These are phyloP conservation scores for Drosophila nr. perissopoda DNA, from an alignment of 2,888 invertebrate genomes.

Conservation along the genomic window DNA sequence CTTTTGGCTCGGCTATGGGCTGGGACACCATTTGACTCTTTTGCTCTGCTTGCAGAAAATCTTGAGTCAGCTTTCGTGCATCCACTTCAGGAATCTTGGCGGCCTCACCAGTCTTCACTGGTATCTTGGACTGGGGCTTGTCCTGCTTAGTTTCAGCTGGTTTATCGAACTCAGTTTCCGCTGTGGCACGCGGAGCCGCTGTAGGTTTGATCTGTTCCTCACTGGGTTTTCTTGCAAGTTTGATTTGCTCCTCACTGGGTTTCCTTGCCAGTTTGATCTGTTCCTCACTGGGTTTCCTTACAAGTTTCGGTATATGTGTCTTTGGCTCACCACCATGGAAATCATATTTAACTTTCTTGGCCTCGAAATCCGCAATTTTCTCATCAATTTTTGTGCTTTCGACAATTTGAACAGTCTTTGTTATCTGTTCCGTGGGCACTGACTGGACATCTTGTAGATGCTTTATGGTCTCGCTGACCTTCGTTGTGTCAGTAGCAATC, in stretches of 20 bases:
- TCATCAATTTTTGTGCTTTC: constrained; percentile 73
- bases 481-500: constrained; percentile 52
- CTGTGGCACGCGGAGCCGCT: constrained; percentile 67
- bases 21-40: constrained; percentile 37
- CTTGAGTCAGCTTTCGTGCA: constrained; percentile 63
- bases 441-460: constrained; percentile 55
- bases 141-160: constrained; percentile 56
- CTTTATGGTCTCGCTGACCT: constrained; percentile 72
- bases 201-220: constrained; percentile 38
- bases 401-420: constrained; percentile 48
- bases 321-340: constrained; percentile 77
- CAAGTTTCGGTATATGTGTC: constrained; percentile 61
- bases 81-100: constrained; percentile 53
- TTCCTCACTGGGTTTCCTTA: constrained; percentile 49
- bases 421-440: constrained; percentile 36
- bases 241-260: neutral
- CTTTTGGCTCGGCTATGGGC: constrained; percentile 2
- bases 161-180: constrained; percentile 55
- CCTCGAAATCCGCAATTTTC: constrained; percentile 75
- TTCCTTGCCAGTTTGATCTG: constrained; percentile 27
- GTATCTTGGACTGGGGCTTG: constrained; percentile 65
- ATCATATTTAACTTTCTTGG: constrained; percentile 76
- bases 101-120: constrained; percentile 53
- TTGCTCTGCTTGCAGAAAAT: constrained; percentile 67
- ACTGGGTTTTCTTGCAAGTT: neutral